These are phyloP conservation scores for Drosophila fuyamai DNA, from an alignment of 1,140 invertebrate genomes.

Conservation along the genomic window DNA sequence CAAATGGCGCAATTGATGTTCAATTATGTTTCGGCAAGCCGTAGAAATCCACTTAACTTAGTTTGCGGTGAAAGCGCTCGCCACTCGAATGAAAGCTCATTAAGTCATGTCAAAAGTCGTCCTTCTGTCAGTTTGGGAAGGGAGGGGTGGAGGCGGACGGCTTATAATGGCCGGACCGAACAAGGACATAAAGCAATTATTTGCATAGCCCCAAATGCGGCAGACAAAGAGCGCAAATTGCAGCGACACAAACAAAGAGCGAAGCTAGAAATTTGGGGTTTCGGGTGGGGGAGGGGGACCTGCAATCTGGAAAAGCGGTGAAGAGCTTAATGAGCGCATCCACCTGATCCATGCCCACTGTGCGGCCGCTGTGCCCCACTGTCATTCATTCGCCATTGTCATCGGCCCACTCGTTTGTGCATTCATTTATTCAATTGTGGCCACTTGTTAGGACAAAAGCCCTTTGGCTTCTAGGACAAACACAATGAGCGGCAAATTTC, in stretches of 20 bases:
- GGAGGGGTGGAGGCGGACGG: background rate
- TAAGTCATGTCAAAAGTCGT: constrained; percentile 55
- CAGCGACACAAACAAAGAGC: constrained; percentile 28
- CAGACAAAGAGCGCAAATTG: constrained; percentile 73
- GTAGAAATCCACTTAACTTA: constrained; percentile 33
- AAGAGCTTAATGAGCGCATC: constrained; percentile 44
- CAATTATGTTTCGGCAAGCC: constrained; percentile 60
- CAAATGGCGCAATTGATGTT: constrained; percentile 59
- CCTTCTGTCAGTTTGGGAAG: constrained; percentile 3
- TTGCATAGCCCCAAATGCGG: constrained; percentile 61
- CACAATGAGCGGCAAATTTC: constrained; percentile 69
- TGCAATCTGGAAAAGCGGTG: constrained; percentile 17
- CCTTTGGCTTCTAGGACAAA: constrained; percentile 43
- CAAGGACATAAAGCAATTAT: constrained; percentile 79
- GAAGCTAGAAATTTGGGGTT: constrained; percentile 12
- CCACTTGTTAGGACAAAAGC: constrained; percentile 76
- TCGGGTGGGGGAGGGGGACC: constrained; percentile 22
- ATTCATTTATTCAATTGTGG: constrained; percentile 83
- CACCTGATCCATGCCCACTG: constrained; percentile 48
- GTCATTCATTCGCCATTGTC: constrained; percentile 28
- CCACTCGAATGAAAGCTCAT: constrained; percentile 60
- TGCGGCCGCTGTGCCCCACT: constrained; percentile 7
- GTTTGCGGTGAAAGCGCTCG: constrained; percentile 28
- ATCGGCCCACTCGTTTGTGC: constrained; percentile 58
- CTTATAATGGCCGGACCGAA: constrained; percentile 55